Evolutionary conservation across 2,797 vertebrate genomes (phyloP), one percentile per base, ranked within the genome.

Genomic region (Gephyroberyx darwinii): DNA sequence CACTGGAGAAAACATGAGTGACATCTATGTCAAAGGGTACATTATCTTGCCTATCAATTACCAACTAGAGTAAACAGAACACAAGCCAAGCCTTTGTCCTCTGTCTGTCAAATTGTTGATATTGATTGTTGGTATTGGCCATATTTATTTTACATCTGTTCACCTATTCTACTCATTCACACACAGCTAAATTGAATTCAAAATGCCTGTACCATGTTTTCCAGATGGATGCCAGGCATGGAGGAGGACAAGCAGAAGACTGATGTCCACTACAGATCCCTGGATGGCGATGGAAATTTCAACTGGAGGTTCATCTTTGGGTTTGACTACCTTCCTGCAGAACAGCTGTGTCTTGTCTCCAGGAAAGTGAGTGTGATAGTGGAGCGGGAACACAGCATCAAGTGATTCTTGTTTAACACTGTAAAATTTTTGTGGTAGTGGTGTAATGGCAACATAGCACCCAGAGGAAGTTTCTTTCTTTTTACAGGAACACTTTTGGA

Each of bases 231-330:
- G 96, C 93, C 95, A 81, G 98, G 98, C 57, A 96, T 94, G 91
- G 97, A 99, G 83, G 95, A 98, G 77, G 93, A 96, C 80, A 99
- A 97, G 89, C 98, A 99, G 93, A 98, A 98, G 94, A 99, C 98
- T 1, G 98, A 99, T 69, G 98, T 99, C 71, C 98, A 99, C 86
- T 99, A 99, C 89, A 93, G 97, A 78, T 99, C 98, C 16, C 88
- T 99, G 85, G 97, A 98, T 78, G 98, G 98, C 0, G 98, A 98
- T 80, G 98, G 98, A 51, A 98, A 99, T 90, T 99, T 99, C 84
- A 99, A 99, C 92, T 99, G 98, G 98, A 95, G 98, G 93, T 96
- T 97, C 87, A 80, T 98, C 89, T 99, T 97, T 88, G 95, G 90
- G 5, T 98, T 99, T 89, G 95, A 99, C 66, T 99, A 97, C 87